Percentiles rank a stretch among this genome's conserved stretches.
These are phyloP conservation scores for Zygaena filipendulae DNA, from an alignment of 2,888 invertebrate genomes.

Conservation along the genomic window DNA sequence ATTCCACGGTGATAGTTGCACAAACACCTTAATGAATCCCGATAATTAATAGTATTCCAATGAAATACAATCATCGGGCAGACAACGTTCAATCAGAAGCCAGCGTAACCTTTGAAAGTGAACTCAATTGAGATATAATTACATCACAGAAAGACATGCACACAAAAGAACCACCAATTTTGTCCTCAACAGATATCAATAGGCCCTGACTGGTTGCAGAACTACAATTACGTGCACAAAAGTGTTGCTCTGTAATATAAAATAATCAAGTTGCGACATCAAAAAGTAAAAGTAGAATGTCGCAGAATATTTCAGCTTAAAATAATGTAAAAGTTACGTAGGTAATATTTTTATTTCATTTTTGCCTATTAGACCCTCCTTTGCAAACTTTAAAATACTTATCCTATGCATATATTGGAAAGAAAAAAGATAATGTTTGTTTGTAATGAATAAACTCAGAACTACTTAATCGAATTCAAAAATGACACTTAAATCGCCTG, in stretches of 20 bases:
- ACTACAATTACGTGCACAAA: slow-evolving; percentile 15
- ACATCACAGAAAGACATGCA: background rate
- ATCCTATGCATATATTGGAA: no score
- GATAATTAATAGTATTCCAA: background rate
- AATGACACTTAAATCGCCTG: no score
- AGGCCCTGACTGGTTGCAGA: slow-evolving; percentile 16
- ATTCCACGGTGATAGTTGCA: background rate
- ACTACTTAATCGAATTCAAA: no score
- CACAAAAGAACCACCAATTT: slow-evolving; percentile 15
- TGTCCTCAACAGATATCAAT: slow-evolving; percentile 18
- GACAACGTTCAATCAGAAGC: background rate
- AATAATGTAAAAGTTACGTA: no score
- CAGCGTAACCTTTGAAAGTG: background rate
- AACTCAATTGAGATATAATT: background rate
- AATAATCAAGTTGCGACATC: slow-evolving; percentile 5
- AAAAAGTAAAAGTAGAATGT: slow-evolving; percentile 9
- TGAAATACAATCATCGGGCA: background rate
- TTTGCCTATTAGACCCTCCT: no score
- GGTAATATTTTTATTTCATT: no score
- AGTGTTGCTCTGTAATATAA: slow-evolving; percentile 7
- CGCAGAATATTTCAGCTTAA: no score
- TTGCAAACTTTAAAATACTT: no score
- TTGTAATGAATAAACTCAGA: no score
- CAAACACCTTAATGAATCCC: background rate
- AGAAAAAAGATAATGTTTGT: no score